A percentile compares a stretch with the other conserved stretches of the same genome.
Conservation (phyloP, 2,797 vertebrate species). For the Ctenosaura bakeri region DNA sequence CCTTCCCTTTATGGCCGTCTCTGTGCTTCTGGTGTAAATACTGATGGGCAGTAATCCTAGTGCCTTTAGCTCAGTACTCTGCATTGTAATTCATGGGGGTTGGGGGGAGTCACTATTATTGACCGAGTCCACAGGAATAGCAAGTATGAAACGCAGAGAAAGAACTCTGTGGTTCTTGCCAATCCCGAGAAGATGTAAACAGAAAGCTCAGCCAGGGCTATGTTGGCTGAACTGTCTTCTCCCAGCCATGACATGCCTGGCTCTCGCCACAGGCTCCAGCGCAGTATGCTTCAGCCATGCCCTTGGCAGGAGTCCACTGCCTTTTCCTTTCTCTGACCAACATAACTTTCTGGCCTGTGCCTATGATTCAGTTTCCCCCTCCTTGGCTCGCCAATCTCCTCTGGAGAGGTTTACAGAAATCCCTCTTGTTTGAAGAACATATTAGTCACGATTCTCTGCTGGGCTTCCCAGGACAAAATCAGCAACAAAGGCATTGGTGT, state of each 20-base stretch:
- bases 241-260: background rate
- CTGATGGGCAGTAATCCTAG: background rate
- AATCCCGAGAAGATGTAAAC: background rate
- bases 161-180: background rate
- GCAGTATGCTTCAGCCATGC: background rate
- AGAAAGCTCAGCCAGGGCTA: constrained; percentile 52
- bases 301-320: background rate
- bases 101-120: background rate
- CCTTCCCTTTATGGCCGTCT: background rate
- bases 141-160: background rate
- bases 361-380: constrained; percentile 62
- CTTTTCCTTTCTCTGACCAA: constrained; percentile 34
- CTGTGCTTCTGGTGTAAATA: background rate
- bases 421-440: constrained; percentile 76
- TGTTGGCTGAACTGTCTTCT: constrained; percentile 49
- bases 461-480: constrained; percentile 57
- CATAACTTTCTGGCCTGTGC: background rate
- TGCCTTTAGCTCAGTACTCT: background rate
- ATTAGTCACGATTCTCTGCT: constrained; percentile 80
- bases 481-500: constrained; percentile 15
- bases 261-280: constrained; percentile 15
- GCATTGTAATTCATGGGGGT: background rate
- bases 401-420: constrained; percentile 70
- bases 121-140: background rate
- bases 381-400: constrained; percentile 26